phyloP scores from a whole-genome alignment of 2,113 vertebrate genomes.

The Agelaius phoeniceus region DNA sequence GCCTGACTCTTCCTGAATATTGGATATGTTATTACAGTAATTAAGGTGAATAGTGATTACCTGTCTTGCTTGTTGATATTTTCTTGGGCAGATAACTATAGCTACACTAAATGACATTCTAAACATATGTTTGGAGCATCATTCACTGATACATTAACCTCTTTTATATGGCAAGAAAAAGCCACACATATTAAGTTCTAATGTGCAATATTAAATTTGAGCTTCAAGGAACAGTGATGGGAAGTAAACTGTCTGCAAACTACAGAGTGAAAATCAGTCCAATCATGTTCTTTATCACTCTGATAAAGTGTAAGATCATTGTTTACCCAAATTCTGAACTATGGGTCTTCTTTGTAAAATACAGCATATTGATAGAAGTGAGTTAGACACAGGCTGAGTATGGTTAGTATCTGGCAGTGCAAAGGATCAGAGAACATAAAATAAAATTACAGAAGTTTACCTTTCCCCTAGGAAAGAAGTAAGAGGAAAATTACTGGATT shows the following conservation, averaged over 20 bases:
- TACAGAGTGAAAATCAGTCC: not conserved
- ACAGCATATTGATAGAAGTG: not conserved
- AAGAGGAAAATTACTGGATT: not conserved
- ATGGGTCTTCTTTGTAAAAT: not conserved
- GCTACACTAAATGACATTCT: constrained; percentile 58
- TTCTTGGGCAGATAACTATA: constrained; percentile 47
- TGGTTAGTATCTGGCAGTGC: not conserved
- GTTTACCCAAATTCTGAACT: not conserved
- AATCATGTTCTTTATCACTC: not conserved
- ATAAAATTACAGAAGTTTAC: not conserved
- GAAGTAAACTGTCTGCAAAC: not conserved
- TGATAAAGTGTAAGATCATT: not conserved
- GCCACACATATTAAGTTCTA: not conserved
- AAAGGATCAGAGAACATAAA: not conserved
- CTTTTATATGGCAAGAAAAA: not conserved
- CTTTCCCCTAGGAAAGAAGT: not conserved
- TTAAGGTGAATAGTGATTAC: constrained; percentile 75
- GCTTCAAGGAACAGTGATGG: not conserved
- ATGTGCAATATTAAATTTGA: not conserved
- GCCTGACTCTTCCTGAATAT: constrained; percentile 62
- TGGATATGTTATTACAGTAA: constrained; percentile 66
- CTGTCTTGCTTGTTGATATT: constrained; percentile 61
- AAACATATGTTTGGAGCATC: constrained; percentile 39
- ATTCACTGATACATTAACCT: not conserved
- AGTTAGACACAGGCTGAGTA: not conserved